Evolutionary conservation across 2,113 vertebrate genomes (phyloP).

Genomic region (Chionis minor): DNA sequence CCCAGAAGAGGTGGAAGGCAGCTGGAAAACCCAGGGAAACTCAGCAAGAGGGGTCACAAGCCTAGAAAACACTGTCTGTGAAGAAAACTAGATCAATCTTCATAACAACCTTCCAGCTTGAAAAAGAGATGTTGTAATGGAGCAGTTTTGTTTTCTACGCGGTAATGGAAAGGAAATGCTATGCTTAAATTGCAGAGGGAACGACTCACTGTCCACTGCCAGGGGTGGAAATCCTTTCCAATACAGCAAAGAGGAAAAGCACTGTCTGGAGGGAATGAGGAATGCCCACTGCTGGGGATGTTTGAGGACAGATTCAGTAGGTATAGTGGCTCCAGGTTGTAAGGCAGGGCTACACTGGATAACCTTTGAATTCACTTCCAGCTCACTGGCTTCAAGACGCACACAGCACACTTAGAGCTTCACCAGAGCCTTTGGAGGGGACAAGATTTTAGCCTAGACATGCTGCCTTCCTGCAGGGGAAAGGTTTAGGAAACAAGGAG

Average conservation of each 20-base stretch:
- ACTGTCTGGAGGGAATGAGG: background rate
- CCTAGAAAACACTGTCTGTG: background rate
- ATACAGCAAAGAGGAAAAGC: background rate
- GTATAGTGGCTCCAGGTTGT: background rate
- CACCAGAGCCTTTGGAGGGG: background rate
- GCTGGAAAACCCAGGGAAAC: background rate
- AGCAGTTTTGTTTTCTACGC: background rate
- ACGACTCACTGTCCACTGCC: background rate
- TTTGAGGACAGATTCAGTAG: background rate
- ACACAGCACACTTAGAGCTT: background rate
- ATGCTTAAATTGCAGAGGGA: background rate
- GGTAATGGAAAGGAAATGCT: background rate
- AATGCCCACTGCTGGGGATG: background rate
- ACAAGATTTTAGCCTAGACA: background rate
- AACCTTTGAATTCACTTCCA: background rate
- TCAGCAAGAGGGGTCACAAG: background rate
- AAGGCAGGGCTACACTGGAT: background rate
- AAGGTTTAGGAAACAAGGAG: background rate
- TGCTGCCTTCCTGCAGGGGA: background rate
- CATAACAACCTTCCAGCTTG: background rate
- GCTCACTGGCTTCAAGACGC: fast-evolving
- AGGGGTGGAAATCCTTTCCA: background rate
- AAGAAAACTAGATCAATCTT: background rate
- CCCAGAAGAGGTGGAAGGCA: background rate
- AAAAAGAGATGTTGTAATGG: background rate